Percentiles rank a stretch among this genome's conserved stretches.
Evolutionary conservation across 1,140 invertebrate species (phyloP).

Genomic region (Dreissena rostriformis): DNA sequence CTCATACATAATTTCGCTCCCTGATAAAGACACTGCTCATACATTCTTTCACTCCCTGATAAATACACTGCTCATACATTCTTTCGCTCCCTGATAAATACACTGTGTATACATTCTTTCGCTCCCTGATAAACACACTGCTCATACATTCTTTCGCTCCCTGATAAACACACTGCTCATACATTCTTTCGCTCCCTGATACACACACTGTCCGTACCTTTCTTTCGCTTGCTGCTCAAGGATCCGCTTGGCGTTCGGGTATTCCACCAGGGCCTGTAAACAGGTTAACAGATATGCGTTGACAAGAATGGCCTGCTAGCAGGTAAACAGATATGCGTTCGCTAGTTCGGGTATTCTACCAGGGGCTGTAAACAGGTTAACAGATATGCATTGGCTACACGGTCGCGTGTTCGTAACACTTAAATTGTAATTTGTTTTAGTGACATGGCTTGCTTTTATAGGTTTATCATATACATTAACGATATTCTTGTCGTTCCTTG

Average conservation of each 20-base stretch:
- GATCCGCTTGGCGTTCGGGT: slow-evolving; percentile 72
- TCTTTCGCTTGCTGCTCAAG: slow-evolving; percentile 68
- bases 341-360: not conserved
- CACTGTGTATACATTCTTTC: not conserved
- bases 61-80: no score
- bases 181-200: not conserved
- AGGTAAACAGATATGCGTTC: not conserved
- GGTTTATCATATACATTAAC: no score
- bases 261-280: slow-evolving; percentile 72
- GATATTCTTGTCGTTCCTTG: no score
- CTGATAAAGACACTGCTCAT: no score
- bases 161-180: not conserved
- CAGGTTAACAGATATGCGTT: not conserved
- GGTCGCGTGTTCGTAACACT: not conserved
- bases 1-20: no score
- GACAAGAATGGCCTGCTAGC: not conserved
- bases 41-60: no score
- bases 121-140: not conserved
- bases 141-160: not conserved
- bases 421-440: not conserved
- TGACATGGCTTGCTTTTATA: not conserved
- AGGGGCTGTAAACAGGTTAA: not conserved
- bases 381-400: not conserved
- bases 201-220: slow-evolving; percentile 59
- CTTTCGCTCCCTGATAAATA: not conserved